Evolutionary conservation across 2,113 vertebrate species (phyloP).

Genomic region (Psittacula cyanocephala): DNA sequence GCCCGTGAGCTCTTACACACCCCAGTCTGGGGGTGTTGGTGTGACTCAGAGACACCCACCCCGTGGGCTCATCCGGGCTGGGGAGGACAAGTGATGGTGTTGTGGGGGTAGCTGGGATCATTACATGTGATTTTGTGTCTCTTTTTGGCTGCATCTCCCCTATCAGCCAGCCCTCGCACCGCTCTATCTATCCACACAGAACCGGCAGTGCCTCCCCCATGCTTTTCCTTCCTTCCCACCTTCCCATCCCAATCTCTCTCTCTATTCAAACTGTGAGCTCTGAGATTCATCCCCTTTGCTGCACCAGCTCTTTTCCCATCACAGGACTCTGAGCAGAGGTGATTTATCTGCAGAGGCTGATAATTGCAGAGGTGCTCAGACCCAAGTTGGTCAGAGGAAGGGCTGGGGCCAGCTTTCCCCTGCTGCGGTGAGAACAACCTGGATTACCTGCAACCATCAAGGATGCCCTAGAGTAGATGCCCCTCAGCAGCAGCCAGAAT

Average conservation of each 20-base stretch:
- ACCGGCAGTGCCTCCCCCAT: not conserved
- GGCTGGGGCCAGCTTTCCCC: not conserved
- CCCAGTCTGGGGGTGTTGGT: not conserved
- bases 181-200: not conserved
- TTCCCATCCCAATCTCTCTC: not conserved
- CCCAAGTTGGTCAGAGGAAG: not conserved
- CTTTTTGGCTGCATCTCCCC: not conserved
- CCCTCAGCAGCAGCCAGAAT: not conserved
- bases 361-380: not conserved
- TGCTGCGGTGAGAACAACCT: fast-evolving
- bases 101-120: not conserved
- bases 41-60: not conserved
- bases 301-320: not conserved
- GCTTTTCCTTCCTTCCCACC: not conserved
- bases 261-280: not conserved
- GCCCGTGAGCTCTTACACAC: not conserved
- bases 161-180: not conserved
- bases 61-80: not conserved
- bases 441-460: too few species aligned
- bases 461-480: not conserved
- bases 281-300: not conserved
- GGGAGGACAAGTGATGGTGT: not conserved
- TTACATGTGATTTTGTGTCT: not conserved
- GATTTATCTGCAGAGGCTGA: not conserved
- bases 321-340: not conserved